A percentile compares a stretch with the other conserved stretches of the same genome.
Evolutionary conservation across 2,888 invertebrate species (phyloP).

Genomic region (Pollenia angustigena): DNA sequence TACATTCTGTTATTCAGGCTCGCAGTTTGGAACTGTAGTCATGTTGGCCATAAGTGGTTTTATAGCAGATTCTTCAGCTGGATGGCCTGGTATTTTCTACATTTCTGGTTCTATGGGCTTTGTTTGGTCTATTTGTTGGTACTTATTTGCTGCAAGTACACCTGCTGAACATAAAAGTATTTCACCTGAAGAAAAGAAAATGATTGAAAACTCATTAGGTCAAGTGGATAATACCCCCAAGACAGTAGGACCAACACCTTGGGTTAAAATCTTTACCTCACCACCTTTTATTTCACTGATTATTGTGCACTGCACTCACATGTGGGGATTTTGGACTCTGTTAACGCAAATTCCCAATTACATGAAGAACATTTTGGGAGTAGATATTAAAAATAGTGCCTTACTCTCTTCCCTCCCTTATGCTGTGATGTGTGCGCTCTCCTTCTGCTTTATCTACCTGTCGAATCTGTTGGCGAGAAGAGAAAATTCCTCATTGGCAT

Average conservation of each 20-base stretch:
- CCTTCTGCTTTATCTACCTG: constrained; percentile 89
- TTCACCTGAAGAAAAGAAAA: constrained; percentile 87
- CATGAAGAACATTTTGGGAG: constrained; percentile 89
- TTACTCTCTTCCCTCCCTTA: constrained; percentile 90
- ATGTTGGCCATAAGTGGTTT: constrained; percentile 89
- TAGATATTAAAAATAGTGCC: constrained; percentile 89
- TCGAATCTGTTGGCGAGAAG: constrained; percentile 85
- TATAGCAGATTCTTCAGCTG: constrained; percentile 87
- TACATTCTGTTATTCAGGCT: constrained; percentile 89
- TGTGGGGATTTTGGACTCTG: constrained; percentile 93
- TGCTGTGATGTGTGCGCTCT: constrained; percentile 88
- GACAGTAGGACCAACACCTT: constrained; percentile 86
- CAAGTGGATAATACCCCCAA: constrained; percentile 80
- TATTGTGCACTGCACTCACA: constrained; percentile 89
- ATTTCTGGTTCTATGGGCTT: constrained; percentile 87
- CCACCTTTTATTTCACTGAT: constrained; percentile 91
- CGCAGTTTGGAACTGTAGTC: constrained; percentile 92
- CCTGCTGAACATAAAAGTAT: constrained; percentile 88
- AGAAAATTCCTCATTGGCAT: constrained; percentile 80
- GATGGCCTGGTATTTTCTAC: constrained; percentile 93
- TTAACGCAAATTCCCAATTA: constrained; percentile 92
- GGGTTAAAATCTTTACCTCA: constrained; percentile 90
- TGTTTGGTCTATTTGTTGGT: constrained; percentile 87
- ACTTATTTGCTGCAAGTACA: constrained; percentile 87
- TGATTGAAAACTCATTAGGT: constrained; percentile 88